Evolutionary conservation across 92 coral and sea anemone species (phyloP).

Genomic region (Epizoanthus fatuus): DNA sequence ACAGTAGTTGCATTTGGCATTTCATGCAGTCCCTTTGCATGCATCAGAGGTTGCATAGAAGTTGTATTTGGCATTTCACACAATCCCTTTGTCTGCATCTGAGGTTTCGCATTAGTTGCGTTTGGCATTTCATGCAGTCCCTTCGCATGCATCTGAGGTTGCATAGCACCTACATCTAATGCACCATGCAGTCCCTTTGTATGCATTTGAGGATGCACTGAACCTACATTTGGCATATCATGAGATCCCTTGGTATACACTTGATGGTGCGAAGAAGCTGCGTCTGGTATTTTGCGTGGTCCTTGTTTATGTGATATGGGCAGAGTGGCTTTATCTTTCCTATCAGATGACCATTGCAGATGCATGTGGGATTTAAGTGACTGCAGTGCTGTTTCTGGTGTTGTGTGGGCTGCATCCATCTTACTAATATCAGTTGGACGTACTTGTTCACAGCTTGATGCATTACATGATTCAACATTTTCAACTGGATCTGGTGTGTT

Average conservation of each 20-base stretch:
- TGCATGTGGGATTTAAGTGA: background rate
- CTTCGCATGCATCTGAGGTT: background rate
- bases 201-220: background rate
- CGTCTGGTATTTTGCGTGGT: background rate
- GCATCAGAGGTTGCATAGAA: background rate
- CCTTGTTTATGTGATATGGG: background rate
- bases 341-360: background rate
- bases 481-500: slow-evolving; percentile 17
- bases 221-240: background rate
- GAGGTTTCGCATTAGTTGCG: background rate
- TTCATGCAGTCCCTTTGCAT: background rate
- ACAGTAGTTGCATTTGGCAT: background rate
- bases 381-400: background rate
- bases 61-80: background rate
- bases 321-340: background rate
- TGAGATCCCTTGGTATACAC: too few species aligned
- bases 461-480: background rate
- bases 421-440: background rate
- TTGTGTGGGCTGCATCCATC: background rate
- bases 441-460: background rate
- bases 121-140: background rate
- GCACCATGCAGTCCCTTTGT: background rate
- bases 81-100: background rate
- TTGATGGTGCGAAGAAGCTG: too few species aligned
- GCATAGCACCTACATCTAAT: background rate